phyloP scores from a whole-genome alignment of 2,113 vertebrate species.

The Eolophus roseicapilla region DNA sequence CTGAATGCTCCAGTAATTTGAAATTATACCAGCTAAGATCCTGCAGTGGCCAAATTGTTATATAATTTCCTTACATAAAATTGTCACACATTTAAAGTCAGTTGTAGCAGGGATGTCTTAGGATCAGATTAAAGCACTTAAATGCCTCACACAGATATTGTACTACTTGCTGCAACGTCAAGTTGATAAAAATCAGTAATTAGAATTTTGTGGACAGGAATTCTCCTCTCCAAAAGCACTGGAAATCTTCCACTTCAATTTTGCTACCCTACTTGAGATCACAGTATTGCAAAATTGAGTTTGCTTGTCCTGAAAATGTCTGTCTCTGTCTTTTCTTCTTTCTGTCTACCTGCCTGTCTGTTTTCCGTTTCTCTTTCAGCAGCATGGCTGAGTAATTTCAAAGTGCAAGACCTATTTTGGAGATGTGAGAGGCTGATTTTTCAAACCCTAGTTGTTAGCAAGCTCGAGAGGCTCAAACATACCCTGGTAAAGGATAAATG shows the following conservation, averaged over 20 bases:
- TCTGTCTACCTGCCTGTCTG: not conserved
- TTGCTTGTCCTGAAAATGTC: not conserved
- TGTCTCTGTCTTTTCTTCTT: not conserved
- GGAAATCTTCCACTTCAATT: not conserved
- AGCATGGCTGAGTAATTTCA: not conserved
- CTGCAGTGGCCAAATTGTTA: not conserved
- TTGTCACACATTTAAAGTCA: not conserved
- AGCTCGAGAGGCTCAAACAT: not conserved
- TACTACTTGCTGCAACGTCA: not conserved
- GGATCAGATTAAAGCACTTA: not conserved
- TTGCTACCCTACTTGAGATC: not conserved
- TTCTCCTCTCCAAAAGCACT: not conserved
- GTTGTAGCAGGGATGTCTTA: not conserved
- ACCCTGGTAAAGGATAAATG: not conserved
- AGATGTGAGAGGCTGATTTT: not conserved
- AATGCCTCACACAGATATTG: not conserved
- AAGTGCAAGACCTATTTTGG: not conserved
- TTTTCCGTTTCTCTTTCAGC: not conserved
- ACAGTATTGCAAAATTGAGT: not conserved
- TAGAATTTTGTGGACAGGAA: not conserved
- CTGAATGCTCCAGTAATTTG: not conserved
- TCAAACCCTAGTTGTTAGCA: not conserved
- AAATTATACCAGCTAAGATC: not conserved
- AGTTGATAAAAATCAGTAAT: not conserved
- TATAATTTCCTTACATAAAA: not conserved